A percentile compares a stretch with the other conserved stretches of the same genome.
These are phyloP conservation scores for Eueides isabella DNA, from an alignment of 1,140 invertebrate genomes.

Conservation along the genomic window DNA sequence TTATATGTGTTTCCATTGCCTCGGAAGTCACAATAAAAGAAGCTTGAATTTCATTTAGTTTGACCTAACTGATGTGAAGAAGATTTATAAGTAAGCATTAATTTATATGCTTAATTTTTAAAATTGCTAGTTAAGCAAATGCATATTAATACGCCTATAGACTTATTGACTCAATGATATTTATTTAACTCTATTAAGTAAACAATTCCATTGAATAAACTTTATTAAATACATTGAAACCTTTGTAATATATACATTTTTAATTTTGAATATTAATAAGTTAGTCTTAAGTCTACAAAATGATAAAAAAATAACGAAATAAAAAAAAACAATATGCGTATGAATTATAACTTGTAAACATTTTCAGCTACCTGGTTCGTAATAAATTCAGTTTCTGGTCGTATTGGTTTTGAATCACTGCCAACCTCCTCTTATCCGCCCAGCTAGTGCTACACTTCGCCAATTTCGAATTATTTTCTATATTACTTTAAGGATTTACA, in stretches of 20 bases:
- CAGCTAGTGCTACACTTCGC: constrained; percentile 16
- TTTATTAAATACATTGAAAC: too few relatives aligned
- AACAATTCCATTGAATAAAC: too few relatives aligned
- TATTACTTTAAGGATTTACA: not conserved
- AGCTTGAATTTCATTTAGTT: too few relatives aligned
- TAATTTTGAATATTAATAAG: not conserved
- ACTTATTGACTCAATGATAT: too few relatives aligned
- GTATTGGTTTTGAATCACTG: constrained; percentile 32
- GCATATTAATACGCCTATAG: too few relatives aligned
- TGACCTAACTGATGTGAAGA: too few relatives aligned
- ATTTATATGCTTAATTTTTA: too few relatives aligned
- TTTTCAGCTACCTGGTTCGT: constrained; percentile 16
- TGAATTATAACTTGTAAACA: not conserved
- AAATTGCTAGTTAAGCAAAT: too few relatives aligned
- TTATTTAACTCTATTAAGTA: too few relatives aligned
- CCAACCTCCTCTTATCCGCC: constrained; percentile 25
- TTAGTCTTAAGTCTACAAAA: not conserved
- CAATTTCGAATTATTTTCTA: constrained; percentile 24
- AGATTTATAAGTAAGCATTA: too few relatives aligned
- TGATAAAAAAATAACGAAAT: not conserved
- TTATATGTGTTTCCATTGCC: not conserved
- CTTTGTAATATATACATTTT: not conserved
- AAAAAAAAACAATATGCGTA: not conserved
- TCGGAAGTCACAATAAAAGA: too few relatives aligned
- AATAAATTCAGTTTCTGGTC: constrained; percentile 28